Percentiles rank a stretch among this genome's conserved stretches.
phyloP scores from a whole-genome alignment of 23 tunicate species.

The Clavelina lepadiformis region DNA sequence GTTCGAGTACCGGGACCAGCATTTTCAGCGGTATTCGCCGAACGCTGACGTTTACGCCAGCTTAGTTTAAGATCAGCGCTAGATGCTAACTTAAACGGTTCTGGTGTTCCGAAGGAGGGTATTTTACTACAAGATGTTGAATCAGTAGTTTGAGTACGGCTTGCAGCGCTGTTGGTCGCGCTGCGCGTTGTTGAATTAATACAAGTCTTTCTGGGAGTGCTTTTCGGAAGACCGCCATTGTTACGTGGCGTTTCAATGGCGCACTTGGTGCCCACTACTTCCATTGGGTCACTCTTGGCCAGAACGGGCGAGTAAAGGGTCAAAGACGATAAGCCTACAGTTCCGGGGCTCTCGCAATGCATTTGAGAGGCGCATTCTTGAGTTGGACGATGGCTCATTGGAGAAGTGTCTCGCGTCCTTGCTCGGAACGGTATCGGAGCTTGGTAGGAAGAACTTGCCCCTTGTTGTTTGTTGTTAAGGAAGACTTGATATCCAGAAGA shows the following conservation, averaged over 20 bases:
- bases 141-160: constrained; percentile 2
- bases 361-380: neutral
- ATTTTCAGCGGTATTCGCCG: constrained; percentile 3
- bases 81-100: constrained; percentile 36
- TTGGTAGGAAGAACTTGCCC: neutral
- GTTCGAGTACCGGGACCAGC: neutral
- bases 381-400: neutral
- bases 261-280: constrained; percentile 15
- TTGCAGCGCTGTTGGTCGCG: constrained; percentile 3
- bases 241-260: neutral
- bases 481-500: constrained; percentile 32
- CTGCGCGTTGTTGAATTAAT: neutral
- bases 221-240: neutral
- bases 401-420: constrained; percentile 15
- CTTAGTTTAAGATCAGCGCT: constrained; percentile 31
- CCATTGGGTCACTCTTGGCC: constrained; percentile 29
- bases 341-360: constrained; percentile 35
- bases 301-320: constrained; percentile 71
- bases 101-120: constrained; percentile 5
- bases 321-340: constrained; percentile 33
- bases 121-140: neutral
- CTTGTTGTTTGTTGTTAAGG: constrained; percentile 28
- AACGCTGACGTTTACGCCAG: constrained; percentile 38
- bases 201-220: neutral
- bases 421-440: constrained; percentile 1